Evolutionary conservation across 2,113 vertebrate species (phyloP).

Genomic region (Galeopterus variegatus): DNA sequence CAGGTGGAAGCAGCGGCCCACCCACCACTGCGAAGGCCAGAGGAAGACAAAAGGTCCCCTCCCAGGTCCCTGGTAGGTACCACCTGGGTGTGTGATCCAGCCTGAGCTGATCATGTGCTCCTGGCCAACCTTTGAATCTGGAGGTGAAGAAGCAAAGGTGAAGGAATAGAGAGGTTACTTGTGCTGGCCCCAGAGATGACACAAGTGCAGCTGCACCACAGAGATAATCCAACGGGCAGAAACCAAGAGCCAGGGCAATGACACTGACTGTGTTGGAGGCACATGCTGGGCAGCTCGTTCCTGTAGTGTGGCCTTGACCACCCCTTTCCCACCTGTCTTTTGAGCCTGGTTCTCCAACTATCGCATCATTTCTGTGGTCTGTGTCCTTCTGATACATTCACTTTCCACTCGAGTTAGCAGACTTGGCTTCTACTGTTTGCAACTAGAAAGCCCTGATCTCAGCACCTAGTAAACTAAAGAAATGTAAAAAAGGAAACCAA

Average conservation of each 20-base stretch:
- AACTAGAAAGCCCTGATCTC: background rate
- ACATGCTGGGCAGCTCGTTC: background rate
- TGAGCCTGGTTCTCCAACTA: background rate
- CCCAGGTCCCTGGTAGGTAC: background rate
- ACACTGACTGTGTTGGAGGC: background rate
- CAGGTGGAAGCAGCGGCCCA: background rate
- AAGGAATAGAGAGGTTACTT: background rate
- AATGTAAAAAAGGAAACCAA: background rate
- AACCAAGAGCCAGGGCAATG: background rate
- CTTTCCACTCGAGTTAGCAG: background rate
- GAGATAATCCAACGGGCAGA: background rate
- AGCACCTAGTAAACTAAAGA: background rate
- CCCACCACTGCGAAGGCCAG: background rate
- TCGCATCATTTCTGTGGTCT: background rate
- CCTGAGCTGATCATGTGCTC: background rate
- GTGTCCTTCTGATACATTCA: background rate
- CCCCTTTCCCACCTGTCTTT: too few relatives aligned
- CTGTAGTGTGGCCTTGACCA: background rate
- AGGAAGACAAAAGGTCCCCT: background rate
- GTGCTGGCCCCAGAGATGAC: background rate
- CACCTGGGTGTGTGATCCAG: background rate
- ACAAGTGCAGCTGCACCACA: background rate
- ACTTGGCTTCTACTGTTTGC: background rate
- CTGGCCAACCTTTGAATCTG: background rate
- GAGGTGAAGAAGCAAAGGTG: background rate